These are phyloP conservation scores for Macrobrachium nipponense DNA, from an alignment of 1,140 invertebrate genomes.

Conservation along the genomic window DNA sequence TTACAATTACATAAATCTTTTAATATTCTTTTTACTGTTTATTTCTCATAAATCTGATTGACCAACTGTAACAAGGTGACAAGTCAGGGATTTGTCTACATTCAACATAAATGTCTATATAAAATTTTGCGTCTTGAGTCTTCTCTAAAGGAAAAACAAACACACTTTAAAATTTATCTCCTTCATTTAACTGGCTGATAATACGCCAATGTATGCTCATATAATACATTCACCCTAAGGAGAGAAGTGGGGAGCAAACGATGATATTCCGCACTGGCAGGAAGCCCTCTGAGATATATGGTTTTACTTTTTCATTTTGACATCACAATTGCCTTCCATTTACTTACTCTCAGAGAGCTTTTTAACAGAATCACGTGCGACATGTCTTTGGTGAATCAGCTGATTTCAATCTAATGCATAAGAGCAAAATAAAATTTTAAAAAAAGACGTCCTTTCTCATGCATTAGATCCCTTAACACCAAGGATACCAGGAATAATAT, in stretches of 20 bases:
- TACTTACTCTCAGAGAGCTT: constrained; percentile 47
- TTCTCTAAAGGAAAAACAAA: background rate
- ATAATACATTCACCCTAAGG: constrained; percentile 58
- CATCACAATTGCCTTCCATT: too few relatives aligned
- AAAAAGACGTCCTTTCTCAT: too few relatives aligned
- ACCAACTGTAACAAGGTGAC: too few relatives aligned
- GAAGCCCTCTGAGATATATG: constrained; percentile 53
- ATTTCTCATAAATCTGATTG: too few relatives aligned
- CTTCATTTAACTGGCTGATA: constrained; percentile 50
- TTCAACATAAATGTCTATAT: too few relatives aligned
- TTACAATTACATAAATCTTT: too few relatives aligned
- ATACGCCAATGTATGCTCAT: constrained; percentile 44
- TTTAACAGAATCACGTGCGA: constrained; percentile 35
- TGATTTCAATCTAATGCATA: constrained; percentile 23
- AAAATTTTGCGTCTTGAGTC: too few relatives aligned
- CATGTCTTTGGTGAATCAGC: constrained; percentile 32
- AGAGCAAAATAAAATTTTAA: too few relatives aligned
- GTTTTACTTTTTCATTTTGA: constrained; percentile 23
- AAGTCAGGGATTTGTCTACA: too few relatives aligned
- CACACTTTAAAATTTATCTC: background rate
- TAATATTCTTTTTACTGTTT: too few relatives aligned
- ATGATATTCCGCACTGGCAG: constrained; percentile 44
- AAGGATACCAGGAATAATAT: too few relatives aligned
- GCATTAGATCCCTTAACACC: too few relatives aligned
- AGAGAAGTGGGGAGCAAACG: constrained; percentile 53